These are phyloP conservation scores for Drosophila pachea DNA, from an alignment of 1,140 invertebrate species.

Conservation along the genomic window DNA sequence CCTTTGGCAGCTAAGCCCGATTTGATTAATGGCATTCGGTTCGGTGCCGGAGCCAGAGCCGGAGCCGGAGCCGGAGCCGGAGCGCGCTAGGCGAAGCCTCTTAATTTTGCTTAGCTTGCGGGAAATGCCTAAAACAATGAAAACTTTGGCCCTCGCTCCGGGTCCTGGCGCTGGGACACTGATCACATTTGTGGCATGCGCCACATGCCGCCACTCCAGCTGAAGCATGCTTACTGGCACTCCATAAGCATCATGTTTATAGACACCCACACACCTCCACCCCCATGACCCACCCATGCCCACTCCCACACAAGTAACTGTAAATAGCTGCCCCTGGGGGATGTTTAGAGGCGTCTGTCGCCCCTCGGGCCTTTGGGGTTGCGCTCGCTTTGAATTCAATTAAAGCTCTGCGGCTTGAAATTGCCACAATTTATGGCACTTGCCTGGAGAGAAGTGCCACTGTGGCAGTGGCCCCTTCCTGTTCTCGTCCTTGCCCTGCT, in stretches of 20 bases:
- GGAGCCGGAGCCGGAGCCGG: too few species aligned
- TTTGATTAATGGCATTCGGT: slow-evolving; percentile 64
- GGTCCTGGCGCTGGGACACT: slow-evolving; percentile 1
- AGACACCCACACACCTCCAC: slow-evolving; percentile 52
- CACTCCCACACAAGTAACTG: slow-evolving; percentile 41
- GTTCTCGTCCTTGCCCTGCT: slow-evolving; percentile 20
- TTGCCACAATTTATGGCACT: slow-evolving; percentile 78
- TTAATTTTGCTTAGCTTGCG: slow-evolving; percentile 60
- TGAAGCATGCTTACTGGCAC: slow-evolving; percentile 63
- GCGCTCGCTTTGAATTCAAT: slow-evolving; percentile 71
- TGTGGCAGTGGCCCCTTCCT: too few species aligned
- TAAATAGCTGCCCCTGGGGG: slow-evolving; percentile 78
- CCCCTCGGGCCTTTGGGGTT: slow-evolving; percentile 54
- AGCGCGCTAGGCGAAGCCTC: slow-evolving; percentile 22
- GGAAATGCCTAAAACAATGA: slow-evolving; percentile 55
- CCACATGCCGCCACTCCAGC: slow-evolving; percentile 50
- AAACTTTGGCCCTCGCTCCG: slow-evolving; percentile 3
- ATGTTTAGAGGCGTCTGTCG: slow-evolving; percentile 72
- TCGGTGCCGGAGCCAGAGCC: not conserved
- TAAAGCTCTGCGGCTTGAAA: slow-evolving; percentile 75
- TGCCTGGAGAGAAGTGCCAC: slow-evolving; percentile 39
- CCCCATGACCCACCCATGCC: too few species aligned
- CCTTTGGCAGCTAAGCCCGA: slow-evolving; percentile 38
- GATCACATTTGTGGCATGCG: slow-evolving; percentile 21
- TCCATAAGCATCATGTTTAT: slow-evolving; percentile 74